Evolutionary conservation across 2,113 vertebrate genomes (phyloP).

Genomic region (Pachyramphus minor): DNA sequence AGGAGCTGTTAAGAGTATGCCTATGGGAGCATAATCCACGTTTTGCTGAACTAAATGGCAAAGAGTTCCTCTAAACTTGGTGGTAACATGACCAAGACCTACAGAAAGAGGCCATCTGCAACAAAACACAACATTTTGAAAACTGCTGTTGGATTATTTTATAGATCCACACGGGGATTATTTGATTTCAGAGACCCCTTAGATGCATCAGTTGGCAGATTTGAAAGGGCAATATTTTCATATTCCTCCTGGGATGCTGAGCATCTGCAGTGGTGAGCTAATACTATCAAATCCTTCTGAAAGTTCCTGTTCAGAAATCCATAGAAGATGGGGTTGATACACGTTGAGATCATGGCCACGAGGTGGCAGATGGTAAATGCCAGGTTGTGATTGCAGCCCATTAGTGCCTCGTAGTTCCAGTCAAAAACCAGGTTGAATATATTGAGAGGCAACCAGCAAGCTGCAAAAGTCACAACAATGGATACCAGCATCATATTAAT

Average conservation of each 20-base stretch:
- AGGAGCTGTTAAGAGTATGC: neutral
- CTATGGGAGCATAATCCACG: neutral
- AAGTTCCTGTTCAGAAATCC: slow-evolving; percentile 80
- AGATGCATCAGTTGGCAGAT: slow-evolving; percentile 65
- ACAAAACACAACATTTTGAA: neutral
- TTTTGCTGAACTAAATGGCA: neutral
- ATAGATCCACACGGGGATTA: slow-evolving; percentile 21
- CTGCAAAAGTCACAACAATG: slow-evolving; percentile 68
- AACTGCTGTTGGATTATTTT: slow-evolving; percentile 37
- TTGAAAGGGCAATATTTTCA: slow-evolving; percentile 73
- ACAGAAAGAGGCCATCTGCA: neutral
- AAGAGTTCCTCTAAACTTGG: neutral
- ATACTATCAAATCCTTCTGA: slow-evolving; percentile 71
- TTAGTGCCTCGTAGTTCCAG: slow-evolving; percentile 72
- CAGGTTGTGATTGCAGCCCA: slow-evolving; percentile 74
- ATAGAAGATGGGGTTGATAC: slow-evolving; percentile 77
- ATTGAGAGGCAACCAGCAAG: slow-evolving; percentile 77
- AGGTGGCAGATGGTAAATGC: slow-evolving; percentile 75
- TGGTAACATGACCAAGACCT: neutral
- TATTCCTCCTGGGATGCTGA: slow-evolving; percentile 59
- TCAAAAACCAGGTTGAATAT: slow-evolving; percentile 77
- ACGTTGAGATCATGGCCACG: slow-evolving; percentile 74
- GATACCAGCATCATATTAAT: slow-evolving; percentile 73
- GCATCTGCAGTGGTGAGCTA: slow-evolving; percentile 62
- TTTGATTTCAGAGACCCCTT: slow-evolving; percentile 66